A percentile compares a stretch with the other conserved stretches of the same genome.
phyloP scores from a whole-genome alignment of 1,140 invertebrate genomes.

The Camponotus floridanus region DNA sequence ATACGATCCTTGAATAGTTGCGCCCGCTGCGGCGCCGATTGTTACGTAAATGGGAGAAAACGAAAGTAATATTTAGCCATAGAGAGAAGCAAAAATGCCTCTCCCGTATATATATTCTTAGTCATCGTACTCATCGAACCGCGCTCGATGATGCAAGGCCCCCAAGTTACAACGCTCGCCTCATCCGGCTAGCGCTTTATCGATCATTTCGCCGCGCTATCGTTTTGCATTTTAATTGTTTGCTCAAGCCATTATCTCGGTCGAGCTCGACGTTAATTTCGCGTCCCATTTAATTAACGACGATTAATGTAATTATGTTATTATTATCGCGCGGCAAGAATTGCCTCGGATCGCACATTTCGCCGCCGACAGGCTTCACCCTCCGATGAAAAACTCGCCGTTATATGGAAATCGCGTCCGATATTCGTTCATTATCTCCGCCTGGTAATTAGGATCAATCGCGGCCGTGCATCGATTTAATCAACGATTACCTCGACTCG shows the following conservation, averaged over 20 bases:
- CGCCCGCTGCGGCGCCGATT: constrained; percentile 14
- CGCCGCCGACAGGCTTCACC: constrained; percentile 1
- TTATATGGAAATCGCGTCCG: constrained; percentile 48
- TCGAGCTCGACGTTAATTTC: constrained; percentile 36
- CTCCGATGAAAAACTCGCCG: constrained; percentile 47
- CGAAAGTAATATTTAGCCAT: constrained; percentile 56
- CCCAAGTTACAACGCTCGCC: constrained; percentile 45
- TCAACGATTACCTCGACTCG: constrained; percentile 53
- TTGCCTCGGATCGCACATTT: constrained; percentile 31
- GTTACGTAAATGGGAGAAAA: constrained; percentile 56
- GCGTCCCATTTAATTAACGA: constrained; percentile 49
- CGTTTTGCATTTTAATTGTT: constrained; percentile 63
- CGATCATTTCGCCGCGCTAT: constrained; percentile 48
- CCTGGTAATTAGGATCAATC: constrained; percentile 62
- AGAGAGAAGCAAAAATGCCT: constrained; percentile 57
- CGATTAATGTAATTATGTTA: constrained; percentile 59
- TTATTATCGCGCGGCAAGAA: constrained; percentile 47
- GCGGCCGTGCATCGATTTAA: constrained; percentile 50
- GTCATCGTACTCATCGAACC: constrained; percentile 56
- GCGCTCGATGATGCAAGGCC: constrained; percentile 49
- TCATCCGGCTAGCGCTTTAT: constrained; percentile 16
- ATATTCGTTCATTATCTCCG: constrained; percentile 57
- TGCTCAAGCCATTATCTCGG: constrained; percentile 41
- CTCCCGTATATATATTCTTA: constrained; percentile 39
- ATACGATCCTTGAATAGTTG: neutral